Base-by-base conservation (phyloP, 2,113 vertebrate species). In the Pardalotus punctatus region DNA sequence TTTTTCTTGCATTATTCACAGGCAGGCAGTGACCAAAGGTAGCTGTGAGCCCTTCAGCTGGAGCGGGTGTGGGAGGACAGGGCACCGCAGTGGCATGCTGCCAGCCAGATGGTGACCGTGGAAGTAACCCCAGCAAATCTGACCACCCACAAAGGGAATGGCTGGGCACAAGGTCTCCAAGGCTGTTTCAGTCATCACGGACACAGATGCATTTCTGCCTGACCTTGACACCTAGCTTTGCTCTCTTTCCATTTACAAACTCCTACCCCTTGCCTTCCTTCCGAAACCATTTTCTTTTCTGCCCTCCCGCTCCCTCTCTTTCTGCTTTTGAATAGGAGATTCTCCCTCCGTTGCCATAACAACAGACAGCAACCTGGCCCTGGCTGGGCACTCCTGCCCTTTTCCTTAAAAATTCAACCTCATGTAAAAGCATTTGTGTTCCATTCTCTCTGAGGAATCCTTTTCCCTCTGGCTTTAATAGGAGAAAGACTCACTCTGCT, bases 81-180 rank as follows among this genome's bases (percentile, higher is more conserved):
- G 42, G n/a, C 48, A 33, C 6, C 0, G 0, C 0, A 0, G 61
- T 0, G 3, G 15, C 5, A 1, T 61, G 48, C 31, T 92, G 64
- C n/a, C 71, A 86, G 56, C 5, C 61, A 35, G 24, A 24, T 5
- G 15, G 36, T 45, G 31, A 17, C 40, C 27, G 11, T 23, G 66
- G 53, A 85, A 70, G 27, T 50, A 42, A 90, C 47, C 29, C 28
- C 29, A 29, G 67, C 18, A 73, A 73, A 80, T 42, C 21, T 48
- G 18, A 62, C 15, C 7, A 29, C 27, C 17, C 1, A 1, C 50
- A 53, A 45, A 65, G 19, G 54, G 11, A 88, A 66, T 14, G 36
- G 35, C 12, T 66, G 47, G 6, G 35, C 16, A 35, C 8, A 38
- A 31, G 70, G 43, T 57, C 33, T 33, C 1, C 18, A 15, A 45